Percentiles rank a stretch among this genome's conserved stretches.
phyloP scores from a whole-genome alignment of 1,140 invertebrate genomes.

The Heterodera carotae region DNA sequence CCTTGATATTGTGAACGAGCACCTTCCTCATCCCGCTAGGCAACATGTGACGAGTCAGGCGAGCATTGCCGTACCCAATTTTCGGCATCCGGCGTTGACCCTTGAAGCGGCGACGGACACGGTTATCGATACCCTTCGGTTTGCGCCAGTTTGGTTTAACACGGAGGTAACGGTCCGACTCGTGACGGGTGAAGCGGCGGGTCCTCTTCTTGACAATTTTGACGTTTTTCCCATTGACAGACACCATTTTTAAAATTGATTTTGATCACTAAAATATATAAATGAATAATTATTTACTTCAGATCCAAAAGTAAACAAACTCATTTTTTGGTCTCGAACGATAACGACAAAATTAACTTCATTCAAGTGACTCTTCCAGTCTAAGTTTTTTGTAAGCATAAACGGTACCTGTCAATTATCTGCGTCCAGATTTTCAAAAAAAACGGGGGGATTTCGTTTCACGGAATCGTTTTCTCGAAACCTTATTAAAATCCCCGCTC shows the following conservation, averaged over 20 bases:
- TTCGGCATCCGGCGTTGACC: conserved; percentile 96
- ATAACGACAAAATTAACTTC: no score
- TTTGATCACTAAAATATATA: no score
- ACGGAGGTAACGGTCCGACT: conserved; percentile 58
- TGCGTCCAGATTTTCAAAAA: no score
- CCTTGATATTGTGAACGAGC: conserved; percentile 80
- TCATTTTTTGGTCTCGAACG: no score
- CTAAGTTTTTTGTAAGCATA: no score
- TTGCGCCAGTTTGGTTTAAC: conserved; percentile 80
- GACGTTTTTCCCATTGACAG: conserved; percentile 51
- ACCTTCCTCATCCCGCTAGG: conserved; percentile 97
- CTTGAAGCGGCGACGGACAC: conserved; percentile 96
- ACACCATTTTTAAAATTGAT: conserved; percentile 47
- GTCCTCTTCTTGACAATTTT: conserved; percentile 60
- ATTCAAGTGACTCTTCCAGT: no score
- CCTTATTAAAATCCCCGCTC: no score
- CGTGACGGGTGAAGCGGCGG: conserved; percentile 56
- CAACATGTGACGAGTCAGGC: conserved; percentile 83
- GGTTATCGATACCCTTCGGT: conserved; percentile 98
- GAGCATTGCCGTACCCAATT: conserved; percentile 97
- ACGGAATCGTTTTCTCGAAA: no score
- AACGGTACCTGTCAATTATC: no score
- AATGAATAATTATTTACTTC: no score
- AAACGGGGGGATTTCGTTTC: no score
- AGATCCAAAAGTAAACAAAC: no score